Percentiles rank a stretch among this genome's conserved stretches.
Conservation (phyloP, 1,140 invertebrate species). For the honey bee (Apis mellifera) region DNA sequence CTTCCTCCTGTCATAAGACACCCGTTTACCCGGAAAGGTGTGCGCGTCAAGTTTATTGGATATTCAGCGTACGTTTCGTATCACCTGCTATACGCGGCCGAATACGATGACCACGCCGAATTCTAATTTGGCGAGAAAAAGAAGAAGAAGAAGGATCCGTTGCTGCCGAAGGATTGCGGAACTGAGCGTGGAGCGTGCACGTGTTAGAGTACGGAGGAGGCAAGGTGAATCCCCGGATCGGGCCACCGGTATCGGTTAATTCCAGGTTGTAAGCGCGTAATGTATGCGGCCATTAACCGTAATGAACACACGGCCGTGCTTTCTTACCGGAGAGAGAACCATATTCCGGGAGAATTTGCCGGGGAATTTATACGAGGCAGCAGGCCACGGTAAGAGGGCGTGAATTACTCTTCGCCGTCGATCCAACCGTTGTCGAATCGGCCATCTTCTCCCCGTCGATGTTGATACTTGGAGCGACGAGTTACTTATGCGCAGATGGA, state of each 20-base stretch:
- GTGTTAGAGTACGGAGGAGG: neutral
- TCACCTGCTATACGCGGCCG: slow-evolving; percentile 50
- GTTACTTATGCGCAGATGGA: no score
- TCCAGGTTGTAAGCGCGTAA: slow-evolving; percentile 56
- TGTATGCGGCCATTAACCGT: slow-evolving; percentile 60
- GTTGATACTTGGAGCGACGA: no score
- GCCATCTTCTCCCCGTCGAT: no score
- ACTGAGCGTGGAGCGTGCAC: neutral
- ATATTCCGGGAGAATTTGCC: slow-evolving; percentile 47
- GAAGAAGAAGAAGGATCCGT: slow-evolving; percentile 59
- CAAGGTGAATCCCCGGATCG: slow-evolving; percentile 16
- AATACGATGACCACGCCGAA: slow-evolving; percentile 47
- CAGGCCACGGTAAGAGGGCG: slow-evolving; percentile 39
- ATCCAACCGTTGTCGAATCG: neutral
- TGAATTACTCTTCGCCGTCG: slow-evolving; percentile 41
- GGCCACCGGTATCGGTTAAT: slow-evolving; percentile 55
- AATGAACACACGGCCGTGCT: slow-evolving; percentile 58
- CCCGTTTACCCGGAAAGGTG: no score
- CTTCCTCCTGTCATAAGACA: no score
- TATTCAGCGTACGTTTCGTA: slow-evolving; percentile 61
- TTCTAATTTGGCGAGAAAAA: slow-evolving; percentile 59
- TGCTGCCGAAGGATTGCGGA: slow-evolving; percentile 17
- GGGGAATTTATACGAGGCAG: slow-evolving; percentile 52
- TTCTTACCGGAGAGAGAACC: slow-evolving; percentile 41
- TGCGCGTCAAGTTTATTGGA: slow-evolving; percentile 48